Conservation (phyloP, 2,888 invertebrate species). For the Tenthredo distinguenda region DNA sequence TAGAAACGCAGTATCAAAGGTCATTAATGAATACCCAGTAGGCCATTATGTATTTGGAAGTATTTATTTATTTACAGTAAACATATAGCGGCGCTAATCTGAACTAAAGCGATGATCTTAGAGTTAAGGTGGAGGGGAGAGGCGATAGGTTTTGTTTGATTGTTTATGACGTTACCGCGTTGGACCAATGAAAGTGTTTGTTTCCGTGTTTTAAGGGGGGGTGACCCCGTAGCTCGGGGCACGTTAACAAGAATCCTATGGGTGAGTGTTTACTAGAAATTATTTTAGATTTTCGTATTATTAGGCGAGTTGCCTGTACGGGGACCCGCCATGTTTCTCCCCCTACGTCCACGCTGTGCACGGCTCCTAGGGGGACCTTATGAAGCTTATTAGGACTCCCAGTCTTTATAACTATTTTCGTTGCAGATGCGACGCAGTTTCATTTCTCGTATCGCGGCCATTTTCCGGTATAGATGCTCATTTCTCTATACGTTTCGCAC, state of each 20-base stretch:
- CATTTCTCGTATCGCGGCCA: constrained; percentile 52
- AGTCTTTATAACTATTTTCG: constrained; percentile 50
- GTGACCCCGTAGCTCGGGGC: constrained; percentile 54
- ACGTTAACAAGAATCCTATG: constrained; percentile 54
- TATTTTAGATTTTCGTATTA: constrained; percentile 55
- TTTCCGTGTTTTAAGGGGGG: constrained; percentile 56
- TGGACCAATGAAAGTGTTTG: constrained; percentile 55
- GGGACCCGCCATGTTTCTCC: constrained; percentile 51
- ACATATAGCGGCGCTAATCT: constrained; percentile 47
- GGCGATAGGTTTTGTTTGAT: constrained; percentile 54
- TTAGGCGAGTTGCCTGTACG: constrained; percentile 52
- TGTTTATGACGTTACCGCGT: constrained; percentile 54
- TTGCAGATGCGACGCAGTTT: constrained; percentile 50
- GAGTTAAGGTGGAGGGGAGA: constrained; percentile 49
- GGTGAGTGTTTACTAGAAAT: constrained; percentile 56
- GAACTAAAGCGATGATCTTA: constrained; percentile 49
- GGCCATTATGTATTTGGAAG: neutral
- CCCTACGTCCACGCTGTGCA: constrained; percentile 42
- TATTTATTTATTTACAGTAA: constrained; percentile 46
- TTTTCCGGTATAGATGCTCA: constrained; percentile 48
- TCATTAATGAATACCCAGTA: neutral
- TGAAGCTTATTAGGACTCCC: constrained; percentile 50
- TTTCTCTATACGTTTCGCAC: constrained; percentile 22
- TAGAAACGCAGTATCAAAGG: neutral
- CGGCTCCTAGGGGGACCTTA: constrained; percentile 51